phyloP scores from a whole-genome alignment of 1,140 invertebrate species.

The Ericerus pela region DNA sequence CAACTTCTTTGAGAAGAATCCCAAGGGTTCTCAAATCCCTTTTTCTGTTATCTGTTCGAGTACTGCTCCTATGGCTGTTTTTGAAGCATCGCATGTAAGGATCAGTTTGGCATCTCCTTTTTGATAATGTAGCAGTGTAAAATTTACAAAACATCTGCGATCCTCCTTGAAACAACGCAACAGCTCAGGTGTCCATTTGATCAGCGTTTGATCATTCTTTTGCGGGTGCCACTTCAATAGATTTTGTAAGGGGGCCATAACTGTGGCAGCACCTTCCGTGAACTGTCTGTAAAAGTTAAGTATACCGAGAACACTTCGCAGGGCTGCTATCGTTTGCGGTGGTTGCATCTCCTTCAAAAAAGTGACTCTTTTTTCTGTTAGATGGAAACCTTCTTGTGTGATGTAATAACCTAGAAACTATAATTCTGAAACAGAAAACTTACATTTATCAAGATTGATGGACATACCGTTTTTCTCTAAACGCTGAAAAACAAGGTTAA shows the following conservation, averaged over 20 bases:
- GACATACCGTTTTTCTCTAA: constrained; percentile 19
- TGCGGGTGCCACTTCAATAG: constrained; percentile 19
- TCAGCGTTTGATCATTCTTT: constrained; percentile 23
- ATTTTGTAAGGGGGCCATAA: constrained; percentile 25
- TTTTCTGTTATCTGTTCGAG: too few relatives aligned
- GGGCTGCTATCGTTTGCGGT: constrained; percentile 24
- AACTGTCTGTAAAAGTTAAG: constrained; percentile 29
- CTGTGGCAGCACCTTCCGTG: constrained; percentile 26
- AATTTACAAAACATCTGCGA: too few relatives aligned
- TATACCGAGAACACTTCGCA: constrained; percentile 29
- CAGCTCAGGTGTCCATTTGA: constrained; percentile 28
- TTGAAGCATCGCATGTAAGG: too few relatives aligned
- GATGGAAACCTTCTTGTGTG: constrained; percentile 24
- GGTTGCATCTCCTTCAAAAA: constrained; percentile 23
- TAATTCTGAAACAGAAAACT: constrained; percentile 26
- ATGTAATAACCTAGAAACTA: constrained; percentile 29
- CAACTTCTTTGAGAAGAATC: constrained; percentile 31
- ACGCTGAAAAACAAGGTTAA: constrained; percentile 22
- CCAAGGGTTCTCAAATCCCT: constrained; percentile 28
- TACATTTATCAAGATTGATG: constrained; percentile 22
- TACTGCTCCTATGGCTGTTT: too few relatives aligned
- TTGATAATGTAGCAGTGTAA: too few relatives aligned
- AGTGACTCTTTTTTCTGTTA: constrained; percentile 26
- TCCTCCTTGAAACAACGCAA: constrained; percentile 14
- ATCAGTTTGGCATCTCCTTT: too few relatives aligned